These are phyloP conservation scores for Acanthococcus lagerstroemiae DNA, from an alignment of 2,888 invertebrate genomes.

Conservation along the genomic window DNA sequence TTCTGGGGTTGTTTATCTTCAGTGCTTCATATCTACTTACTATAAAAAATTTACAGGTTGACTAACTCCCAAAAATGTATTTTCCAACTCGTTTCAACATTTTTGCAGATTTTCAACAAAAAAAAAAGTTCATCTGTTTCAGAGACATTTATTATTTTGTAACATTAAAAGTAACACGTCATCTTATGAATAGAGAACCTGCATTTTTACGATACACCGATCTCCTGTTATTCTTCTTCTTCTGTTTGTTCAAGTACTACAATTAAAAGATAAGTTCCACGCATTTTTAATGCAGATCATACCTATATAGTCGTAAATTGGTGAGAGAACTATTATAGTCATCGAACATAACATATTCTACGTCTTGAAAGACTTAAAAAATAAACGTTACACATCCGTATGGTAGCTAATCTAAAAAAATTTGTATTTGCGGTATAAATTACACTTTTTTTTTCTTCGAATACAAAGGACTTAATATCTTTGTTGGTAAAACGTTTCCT, in stretches of 20 bases:
- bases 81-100: too few relatives aligned
- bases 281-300: conserved; percentile 23
- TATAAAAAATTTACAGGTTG: too few relatives aligned
- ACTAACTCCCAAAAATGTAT: too few relatives aligned
- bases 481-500: conserved; percentile 19
- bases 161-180: conserved; percentile 31
- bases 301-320: conserved; percentile 24
- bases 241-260: conserved; percentile 21
- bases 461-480: conserved; percentile 18
- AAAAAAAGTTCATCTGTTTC: conserved; percentile 14
- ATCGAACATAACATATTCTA: conserved; percentile 19
- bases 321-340: conserved; percentile 24
- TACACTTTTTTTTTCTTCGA: conserved; percentile 16
- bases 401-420: conserved; percentile 11
- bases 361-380: conserved; percentile 29
- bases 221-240: conserved; percentile 19
- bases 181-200: conserved; percentile 29
- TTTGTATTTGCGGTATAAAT: conserved; percentile 24
- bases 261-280: conserved; percentile 24
- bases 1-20: too few relatives aligned
- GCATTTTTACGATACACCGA: conserved; percentile 23
- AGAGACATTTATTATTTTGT: conserved; percentile 30
- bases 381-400: conserved; percentile 25
- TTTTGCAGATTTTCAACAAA: background rate
- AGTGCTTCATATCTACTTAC: too few relatives aligned